Base-by-base conservation (phyloP, 2,888 invertebrate species). In the Sicus ferrugineus region DNA sequence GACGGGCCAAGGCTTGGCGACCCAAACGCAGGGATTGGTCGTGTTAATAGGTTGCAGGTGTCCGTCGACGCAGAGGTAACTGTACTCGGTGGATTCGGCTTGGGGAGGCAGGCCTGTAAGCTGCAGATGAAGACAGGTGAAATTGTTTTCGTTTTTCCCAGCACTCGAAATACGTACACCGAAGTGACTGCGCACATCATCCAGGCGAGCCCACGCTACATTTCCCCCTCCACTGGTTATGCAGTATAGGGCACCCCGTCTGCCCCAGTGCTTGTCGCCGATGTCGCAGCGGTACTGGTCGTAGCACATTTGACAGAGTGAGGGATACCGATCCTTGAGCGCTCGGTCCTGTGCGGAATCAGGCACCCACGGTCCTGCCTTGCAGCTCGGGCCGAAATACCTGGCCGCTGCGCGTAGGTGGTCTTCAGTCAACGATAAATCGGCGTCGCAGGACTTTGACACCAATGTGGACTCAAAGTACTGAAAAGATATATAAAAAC, bases 331-430 rank as follows among this genome's bases (percentile, higher is more conserved):
- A 4, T 78, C 79, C 81, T 92, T 95, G 0, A 95, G 85, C 76
- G 89, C 82, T 2, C 84, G 82, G 77, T 94, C 93, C 31, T 90
- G 86, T 0, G 81, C 75, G 0, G 86, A 82, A 80, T 94, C 92
- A 0, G 89, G 88, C 0, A 92, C 90, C 95, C 95, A 95, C 0
- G 91, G 89, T 0, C 96, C 96, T 0, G 96, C 93, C 74, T 94
- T 93, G 82, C 97, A 97, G 30, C 94, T 92, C 21, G 89, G 86
- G 3, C 89, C 88, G 84, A 97, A 97, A 86, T 89, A 95, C 59
- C 88, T 86, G 0, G 93, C 89, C 0, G 93, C 88, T 0, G 93
- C 89, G 70, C 90, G 89, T 21, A 96, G 88, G 46, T 92, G 89
- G 80, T 96, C 93, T 84, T 94, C 94, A 0, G 89, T 87, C n/a